Base-by-base conservation (phyloP, 1,140 invertebrate genomes). In the Reticulitermes speratus region DNA sequence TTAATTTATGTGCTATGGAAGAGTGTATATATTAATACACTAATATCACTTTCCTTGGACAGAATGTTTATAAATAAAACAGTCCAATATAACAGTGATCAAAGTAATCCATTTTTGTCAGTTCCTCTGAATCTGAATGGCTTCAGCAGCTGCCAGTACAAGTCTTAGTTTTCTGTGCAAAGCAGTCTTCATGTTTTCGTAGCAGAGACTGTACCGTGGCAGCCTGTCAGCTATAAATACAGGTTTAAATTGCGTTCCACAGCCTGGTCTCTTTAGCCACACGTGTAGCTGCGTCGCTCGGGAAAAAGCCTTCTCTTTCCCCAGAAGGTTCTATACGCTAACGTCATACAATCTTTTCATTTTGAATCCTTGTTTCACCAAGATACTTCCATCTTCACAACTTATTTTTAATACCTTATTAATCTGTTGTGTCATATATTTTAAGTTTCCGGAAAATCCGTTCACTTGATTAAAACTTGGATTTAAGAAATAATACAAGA, bases 241-340 rank as follows among this genome's bases (percentile, higher is more conserved):
- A 75, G n/a, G 65, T 75, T 75, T 75, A 75, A 75, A 75, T 75
- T 75, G 65, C 65, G 65, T 75, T 75, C 65, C 65, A 75, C n/a
- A 8, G 65, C 65, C 25, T 30, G 65, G 65, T 75, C 65, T 75
- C 65, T 75, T 59, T 75, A 75, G 25, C 65, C 65, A 75, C 65
- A 75, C 65, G 65, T 75, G 65, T 30, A 75, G 48, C 65, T 38
- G 38, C 5, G n/a, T 75, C 65, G 65, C 65, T n/a, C 25, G 14
- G 59, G 21, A 48, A 65, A 19, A 21, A 65, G 21, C 59, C 2
- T 65, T 65, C 19, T 65, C 59, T 65, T n/a, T n/a, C 65, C 65
- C 5, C 65, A 75, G 65, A 9, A 14, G 3, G 25, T 14, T 75
- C 65, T 65, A 38, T 38, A 8, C n/a, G 9, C 65, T 30, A 6